phyloP scores from a whole-genome alignment of 2,888 invertebrate species.

The Himalopsyche kuldschensis region DNA sequence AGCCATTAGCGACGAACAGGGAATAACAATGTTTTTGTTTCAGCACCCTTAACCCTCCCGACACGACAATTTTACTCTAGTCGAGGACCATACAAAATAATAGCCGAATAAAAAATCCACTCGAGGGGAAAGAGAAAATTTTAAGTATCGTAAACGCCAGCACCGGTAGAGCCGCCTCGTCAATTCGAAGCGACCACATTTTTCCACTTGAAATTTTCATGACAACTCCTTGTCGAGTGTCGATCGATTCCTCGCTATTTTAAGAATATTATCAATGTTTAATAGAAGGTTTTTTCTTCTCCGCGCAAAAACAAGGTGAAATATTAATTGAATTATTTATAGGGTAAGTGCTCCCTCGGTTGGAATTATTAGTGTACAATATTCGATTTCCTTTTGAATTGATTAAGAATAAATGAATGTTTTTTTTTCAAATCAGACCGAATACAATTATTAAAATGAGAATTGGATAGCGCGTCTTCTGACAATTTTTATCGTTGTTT shows the following conservation, averaged over 20 bases:
- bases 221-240: not conserved
- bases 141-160: not conserved
- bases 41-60: not conserved
- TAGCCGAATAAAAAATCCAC: conserved; percentile 24
- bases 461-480: no score
- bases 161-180: not conserved
- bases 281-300: not conserved
- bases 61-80: not conserved
- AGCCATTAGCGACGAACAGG: not conserved
- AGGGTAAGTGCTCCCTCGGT: not conserved
- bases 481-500: no score
- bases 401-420: no score
- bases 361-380: not conserved
- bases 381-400: no score
- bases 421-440: no score
- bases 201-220: not conserved
- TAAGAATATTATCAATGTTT: not conserved
- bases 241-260: not conserved
- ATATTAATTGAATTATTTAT: not conserved
- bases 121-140: not conserved
- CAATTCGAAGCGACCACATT: not conserved
- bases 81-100: conserved; percentile 37
- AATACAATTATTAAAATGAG: no score
- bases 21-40: not conserved
- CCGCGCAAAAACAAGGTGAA: not conserved